phyloP scores from a whole-genome alignment of 2,797 vertebrate species.

The Parauchenoglanis ngamensis region DNA sequence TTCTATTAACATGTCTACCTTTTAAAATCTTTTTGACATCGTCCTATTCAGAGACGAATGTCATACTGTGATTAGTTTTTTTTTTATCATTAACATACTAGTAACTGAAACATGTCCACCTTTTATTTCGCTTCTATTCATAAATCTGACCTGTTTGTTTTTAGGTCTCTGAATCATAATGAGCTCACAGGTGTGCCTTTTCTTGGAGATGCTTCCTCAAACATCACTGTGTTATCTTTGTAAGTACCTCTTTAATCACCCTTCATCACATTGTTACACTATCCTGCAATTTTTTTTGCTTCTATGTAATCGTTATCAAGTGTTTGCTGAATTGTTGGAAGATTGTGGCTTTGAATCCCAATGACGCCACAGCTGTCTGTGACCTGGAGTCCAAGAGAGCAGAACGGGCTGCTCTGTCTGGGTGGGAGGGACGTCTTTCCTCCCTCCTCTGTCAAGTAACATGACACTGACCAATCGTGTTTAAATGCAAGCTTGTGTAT shows the following conservation, averaged over 20 bases:
- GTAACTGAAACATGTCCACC: background rate
- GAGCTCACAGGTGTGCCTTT: conserved; percentile 85
- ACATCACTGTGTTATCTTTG: conserved; percentile 89
- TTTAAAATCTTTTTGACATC: background rate
- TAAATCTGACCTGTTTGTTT: conserved; percentile 48
- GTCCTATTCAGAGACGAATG: background rate
- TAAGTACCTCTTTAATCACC: conserved; percentile 75
- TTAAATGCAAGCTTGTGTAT: no score
- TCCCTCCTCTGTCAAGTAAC: background rate
- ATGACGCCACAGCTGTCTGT: background rate
- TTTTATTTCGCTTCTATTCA: background rate
- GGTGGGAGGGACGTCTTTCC: background rate
- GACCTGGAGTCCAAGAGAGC: background rate
- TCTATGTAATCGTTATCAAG: background rate
- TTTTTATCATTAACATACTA: background rate
- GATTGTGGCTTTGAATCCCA: background rate
- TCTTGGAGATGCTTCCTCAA: conserved; percentile 86
- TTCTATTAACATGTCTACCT: background rate
- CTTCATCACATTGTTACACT: background rate
- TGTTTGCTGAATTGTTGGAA: background rate
- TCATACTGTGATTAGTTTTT: background rate
- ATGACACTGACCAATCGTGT: background rate
- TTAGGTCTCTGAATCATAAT: conserved; percentile 94
- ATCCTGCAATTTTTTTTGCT: background rate
- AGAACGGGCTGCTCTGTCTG: background rate